Base-by-base conservation (phyloP, 2,113 vertebrate species). In the Agelaius tricolor region DNA sequence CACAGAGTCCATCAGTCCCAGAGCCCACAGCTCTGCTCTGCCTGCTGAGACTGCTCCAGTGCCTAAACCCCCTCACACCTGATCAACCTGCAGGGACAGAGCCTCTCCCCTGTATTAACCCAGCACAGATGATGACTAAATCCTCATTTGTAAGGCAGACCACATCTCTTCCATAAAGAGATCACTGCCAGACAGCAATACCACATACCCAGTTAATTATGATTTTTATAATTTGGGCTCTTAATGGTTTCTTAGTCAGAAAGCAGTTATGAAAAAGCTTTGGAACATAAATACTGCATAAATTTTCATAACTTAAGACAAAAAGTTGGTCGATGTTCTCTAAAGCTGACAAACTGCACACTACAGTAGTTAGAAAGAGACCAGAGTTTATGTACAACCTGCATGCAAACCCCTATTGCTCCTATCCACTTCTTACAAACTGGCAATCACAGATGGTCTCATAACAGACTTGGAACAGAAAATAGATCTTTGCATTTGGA, bases 161-260 rank as follows among this genome's bases (percentile, higher is more conserved):
- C 75, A 51, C 83, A 75, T 35, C 74, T 67, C 71, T 18, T 68
- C 71, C 77, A 54, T 46, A 86, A 84, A 77, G 61, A 87, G 51
- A 90, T 86, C 6, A 0, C 85, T 59, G 83, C 85, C 76, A 94
- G 87, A 89, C 82, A 91, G 71, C 54, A 69, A 76, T 39, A 95
- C 66, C 85, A 63, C 86, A 85, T 76, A 93, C 65, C 65, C 93
- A 93, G 94, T 91, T 97, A 96, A 96, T 85, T 71, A 82, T 49
- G 81, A 84, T 71, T 95, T 92, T 89, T 86, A 52, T 95, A 89
- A 87, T 97, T 91, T 76, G 69, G 84, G n/a, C 62, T 96, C 47
- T 84, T 97, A 96, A 97, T 97, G 92, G 84, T 95, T 97, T 87
- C 93, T 95, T 94, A 94, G 83, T 96, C 89, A 93, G 71, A 93